Conservation (phyloP, 2,113 vertebrate species). For the Epinephelus cyanopodus region DNA sequence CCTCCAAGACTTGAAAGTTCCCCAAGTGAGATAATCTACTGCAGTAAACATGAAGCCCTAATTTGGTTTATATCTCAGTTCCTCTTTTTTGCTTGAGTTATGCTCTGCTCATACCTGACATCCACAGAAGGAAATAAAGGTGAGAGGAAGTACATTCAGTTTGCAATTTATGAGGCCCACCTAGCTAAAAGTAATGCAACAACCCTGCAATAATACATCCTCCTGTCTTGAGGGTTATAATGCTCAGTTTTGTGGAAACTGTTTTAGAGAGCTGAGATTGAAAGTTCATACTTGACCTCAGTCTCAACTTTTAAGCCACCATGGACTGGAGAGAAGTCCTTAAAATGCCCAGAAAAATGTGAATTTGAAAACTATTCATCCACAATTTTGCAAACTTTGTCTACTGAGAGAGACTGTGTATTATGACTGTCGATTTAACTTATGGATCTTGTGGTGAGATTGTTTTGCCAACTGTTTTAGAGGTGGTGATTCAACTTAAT, state of each 20-base stretch:
- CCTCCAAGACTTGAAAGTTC: conserved; percentile 22
- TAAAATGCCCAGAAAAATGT: conserved; percentile 3
- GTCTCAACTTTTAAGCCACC: conserved; percentile 30
- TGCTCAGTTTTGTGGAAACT: conserved; percentile 1
- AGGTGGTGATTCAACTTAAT: conserved; percentile 8
- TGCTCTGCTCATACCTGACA: background rate
- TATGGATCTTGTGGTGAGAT: background rate
- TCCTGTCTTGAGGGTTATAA: background rate
- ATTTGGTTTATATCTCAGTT: conserved; percentile 13
- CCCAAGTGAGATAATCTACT: conserved; percentile 21
- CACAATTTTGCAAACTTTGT: background rate
- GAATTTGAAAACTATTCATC: background rate
- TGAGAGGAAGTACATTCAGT: background rate
- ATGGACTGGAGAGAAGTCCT: background rate
- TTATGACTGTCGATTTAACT: background rate
- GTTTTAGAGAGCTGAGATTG: background rate
- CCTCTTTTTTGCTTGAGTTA: background rate
- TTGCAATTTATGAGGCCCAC: conserved; percentile 8
- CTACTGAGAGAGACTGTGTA: background rate
- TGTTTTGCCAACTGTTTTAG: background rate
- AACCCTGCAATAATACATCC: conserved; percentile 6
- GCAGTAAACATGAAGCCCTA: conserved; percentile 17
- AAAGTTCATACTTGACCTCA: conserved; percentile 18
- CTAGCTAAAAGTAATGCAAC: conserved; percentile 13
- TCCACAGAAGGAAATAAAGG: background rate